These are phyloP conservation scores for Drosophila aldrichi DNA, from an alignment of 2,888 invertebrate species.

Conservation along the genomic window DNA sequence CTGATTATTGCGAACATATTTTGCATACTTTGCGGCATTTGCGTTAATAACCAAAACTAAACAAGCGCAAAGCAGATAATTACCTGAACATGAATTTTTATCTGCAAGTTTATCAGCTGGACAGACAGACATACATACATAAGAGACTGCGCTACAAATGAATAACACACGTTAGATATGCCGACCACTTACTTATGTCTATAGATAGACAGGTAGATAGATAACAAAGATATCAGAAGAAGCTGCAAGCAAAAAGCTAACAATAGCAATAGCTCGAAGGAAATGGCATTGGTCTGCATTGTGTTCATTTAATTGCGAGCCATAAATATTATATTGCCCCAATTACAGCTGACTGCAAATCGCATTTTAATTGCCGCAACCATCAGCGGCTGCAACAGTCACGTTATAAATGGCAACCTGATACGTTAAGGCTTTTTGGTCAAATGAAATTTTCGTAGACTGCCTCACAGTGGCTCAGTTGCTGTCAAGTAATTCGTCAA, in stretches of 20 bases:
- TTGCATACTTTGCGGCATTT: constrained; percentile 1
- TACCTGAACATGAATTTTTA: background rate
- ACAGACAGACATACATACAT: background rate
- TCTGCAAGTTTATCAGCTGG: background rate
- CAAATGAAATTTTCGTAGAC: constrained; percentile 65
- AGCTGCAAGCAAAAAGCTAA: background rate
- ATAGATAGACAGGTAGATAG: background rate
- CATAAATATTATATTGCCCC: background rate
- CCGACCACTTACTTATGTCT: background rate
- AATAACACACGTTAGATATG: background rate
- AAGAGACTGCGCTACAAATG: background rate
- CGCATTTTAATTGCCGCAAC: constrained; percentile 17
- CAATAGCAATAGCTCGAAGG: background rate
- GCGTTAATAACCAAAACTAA: background rate
- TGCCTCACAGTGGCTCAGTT: constrained; percentile 2
- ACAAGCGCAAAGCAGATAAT: background rate
- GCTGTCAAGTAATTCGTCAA: constrained; percentile 76
- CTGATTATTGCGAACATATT: too few species aligned
- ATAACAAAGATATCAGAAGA: constrained; percentile 1
- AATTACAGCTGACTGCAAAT: background rate
- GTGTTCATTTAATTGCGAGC: background rate
- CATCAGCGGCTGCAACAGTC: constrained; percentile 20
- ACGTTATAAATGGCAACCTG: background rate
- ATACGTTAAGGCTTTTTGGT: constrained; percentile 44
- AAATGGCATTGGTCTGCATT: background rate